Conservation (phyloP, 2,113 vertebrate species). For the Cephalopterus ornatus region DNA sequence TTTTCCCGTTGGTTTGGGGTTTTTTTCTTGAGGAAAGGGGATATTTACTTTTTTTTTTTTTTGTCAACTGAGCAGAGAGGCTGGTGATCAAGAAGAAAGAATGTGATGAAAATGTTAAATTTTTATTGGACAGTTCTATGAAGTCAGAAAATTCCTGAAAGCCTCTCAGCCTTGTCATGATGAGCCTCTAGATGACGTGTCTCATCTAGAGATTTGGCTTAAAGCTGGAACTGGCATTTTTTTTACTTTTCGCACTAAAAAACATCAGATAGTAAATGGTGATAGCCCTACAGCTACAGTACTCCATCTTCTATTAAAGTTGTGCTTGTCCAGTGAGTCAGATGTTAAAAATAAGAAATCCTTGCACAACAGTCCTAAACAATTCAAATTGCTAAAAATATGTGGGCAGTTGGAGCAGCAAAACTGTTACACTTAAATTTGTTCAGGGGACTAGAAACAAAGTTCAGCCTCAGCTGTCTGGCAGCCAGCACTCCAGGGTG, state of each 20-base stretch:
- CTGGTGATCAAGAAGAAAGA: not conserved
- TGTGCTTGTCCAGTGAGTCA: not conserved
- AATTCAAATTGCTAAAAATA: not conserved
- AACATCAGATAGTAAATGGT: not conserved
- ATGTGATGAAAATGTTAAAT: not conserved
- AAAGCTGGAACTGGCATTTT: not conserved
- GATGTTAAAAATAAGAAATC: not conserved
- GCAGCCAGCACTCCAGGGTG: not conserved
- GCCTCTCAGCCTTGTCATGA: not conserved
- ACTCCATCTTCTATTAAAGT: not conserved
- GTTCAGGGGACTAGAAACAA: not conserved
- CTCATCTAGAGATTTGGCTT: not conserved
- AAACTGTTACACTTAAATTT: not conserved
- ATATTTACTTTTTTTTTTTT: not conserved
- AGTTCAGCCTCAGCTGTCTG: not conserved
- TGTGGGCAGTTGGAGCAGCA: not conserved
- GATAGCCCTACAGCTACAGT: not conserved
- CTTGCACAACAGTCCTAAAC: not conserved
- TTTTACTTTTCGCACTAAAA: not conserved
- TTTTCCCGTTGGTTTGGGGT: not conserved
- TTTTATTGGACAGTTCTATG: not conserved
- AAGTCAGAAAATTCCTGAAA: not conserved
- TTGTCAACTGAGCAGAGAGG: not conserved
- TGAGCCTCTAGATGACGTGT: not conserved
- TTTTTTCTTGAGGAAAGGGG: not conserved